These are phyloP conservation scores for Chironomus tepperi DNA, from an alignment of 1,140 invertebrate species.

Conservation along the genomic window DNA sequence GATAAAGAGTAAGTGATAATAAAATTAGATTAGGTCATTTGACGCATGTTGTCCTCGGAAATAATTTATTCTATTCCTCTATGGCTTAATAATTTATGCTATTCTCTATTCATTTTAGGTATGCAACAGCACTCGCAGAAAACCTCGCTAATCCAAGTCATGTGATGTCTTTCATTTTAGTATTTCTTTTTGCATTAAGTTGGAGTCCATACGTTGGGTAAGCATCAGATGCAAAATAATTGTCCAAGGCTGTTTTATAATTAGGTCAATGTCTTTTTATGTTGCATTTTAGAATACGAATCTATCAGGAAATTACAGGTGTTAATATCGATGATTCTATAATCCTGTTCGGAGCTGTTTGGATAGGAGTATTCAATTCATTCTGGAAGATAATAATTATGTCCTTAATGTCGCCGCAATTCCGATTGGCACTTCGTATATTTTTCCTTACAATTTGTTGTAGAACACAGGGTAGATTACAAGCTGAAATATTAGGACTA, in stretches of 20 bases:
- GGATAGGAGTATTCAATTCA: constrained; percentile 88
- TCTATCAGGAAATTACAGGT: constrained; percentile 49
- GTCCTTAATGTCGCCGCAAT: constrained; percentile 78
- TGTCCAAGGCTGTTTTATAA: too few species aligned
- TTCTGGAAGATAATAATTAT: constrained; percentile 91
- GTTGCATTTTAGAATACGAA: constrained; percentile 44
- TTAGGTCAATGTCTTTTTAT: too few species aligned
- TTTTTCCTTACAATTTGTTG: constrained; percentile 86
- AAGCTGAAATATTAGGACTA: constrained; percentile 72
- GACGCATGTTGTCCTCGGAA: too few species aligned
- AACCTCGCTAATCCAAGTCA: constrained; percentile 88
- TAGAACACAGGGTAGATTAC: constrained; percentile 63
- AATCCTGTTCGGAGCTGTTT: constrained; percentile 84
- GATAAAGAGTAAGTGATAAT: constrained; percentile 66
- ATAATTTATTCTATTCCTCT: too few species aligned
- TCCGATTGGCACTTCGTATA: constrained; percentile 74
- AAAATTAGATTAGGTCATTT: background rate
- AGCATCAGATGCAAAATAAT: background rate
- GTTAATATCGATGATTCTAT: constrained; percentile 63
- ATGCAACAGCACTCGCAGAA: constrained; percentile 81
- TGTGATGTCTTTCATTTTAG: constrained; percentile 87
- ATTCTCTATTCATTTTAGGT: background rate
- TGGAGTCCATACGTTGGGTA: constrained; percentile 78
- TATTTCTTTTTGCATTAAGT: constrained; percentile 80
- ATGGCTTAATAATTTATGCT: too few species aligned